Base-by-base conservation (phyloP, 2,888 invertebrate species). In the Aphodius granarius region DNA sequence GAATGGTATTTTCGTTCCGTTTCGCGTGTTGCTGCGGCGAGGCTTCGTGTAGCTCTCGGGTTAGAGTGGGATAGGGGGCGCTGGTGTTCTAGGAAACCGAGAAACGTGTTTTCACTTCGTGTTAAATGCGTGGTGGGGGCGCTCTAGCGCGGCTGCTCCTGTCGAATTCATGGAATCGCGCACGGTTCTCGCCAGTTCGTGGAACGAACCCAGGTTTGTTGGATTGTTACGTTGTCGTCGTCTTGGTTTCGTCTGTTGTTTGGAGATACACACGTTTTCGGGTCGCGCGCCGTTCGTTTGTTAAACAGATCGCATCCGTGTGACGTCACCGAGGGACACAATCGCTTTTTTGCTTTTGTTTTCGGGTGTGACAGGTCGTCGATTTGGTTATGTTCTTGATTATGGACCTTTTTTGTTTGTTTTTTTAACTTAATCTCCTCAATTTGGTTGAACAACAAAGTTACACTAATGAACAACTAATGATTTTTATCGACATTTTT, bases 1-100 rank as follows among this genome's bases (percentile, higher is more conserved):
- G 68, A 68, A 68, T 68, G 68, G 68, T 21, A 68, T 68, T 68
- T 68, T 66, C 66, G 66, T 66, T 16, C 17, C 66, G 66, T 16
- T 22, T 43, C 43, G 43, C 13, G 43, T 43, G 43, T 6, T 43
- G 13, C 43, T 43, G 43, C 43, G 6, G 13, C 17, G 66, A 13
- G 20, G 20, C 20, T n/a, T n/a, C n/a, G n/a, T n/a, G n/a, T n/a
- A n/a, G n/a, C n/a, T n/a, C n/a, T 18, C 66, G 66, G 20, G 66
- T 66, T 16, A 16, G 20, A 66, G 9, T 19, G 66, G 20, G 66
- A 66, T 17, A 20, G 66, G 66, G 66, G 16, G 20, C 68, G 68
- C 16, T 20, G 21, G 19, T 21, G 20, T 19, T 68, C 21, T 68
- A 2, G 68, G 68, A 20, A 20, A 65, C 19, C 65, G 68, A 19